Base-by-base conservation (phyloP, 92 coral and sea anemone genomes). In the Epizoanthus ramosus region DNA sequence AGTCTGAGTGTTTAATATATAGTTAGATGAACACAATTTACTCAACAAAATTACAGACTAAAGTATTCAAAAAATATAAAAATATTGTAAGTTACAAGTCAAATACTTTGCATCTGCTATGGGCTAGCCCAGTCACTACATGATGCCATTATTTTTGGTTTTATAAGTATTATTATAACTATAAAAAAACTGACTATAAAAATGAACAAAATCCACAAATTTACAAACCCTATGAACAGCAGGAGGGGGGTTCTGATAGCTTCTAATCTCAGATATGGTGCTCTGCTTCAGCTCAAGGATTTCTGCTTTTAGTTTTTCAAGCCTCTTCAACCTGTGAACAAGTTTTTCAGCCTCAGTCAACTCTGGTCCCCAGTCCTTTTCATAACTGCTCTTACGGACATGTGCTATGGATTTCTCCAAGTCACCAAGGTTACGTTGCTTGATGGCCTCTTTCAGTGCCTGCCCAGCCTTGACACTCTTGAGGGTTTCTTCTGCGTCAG, bases 261-360 rank as follows among this genome's bases (percentile, higher is more conserved):
- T 93, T 58, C 99, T 88, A 64, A 96, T 96, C 83, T 96, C 99
- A 22, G 97, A 92, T 53, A 96, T 96, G 12, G 94, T 95, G 88
- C 99, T 96, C 79, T 96, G 99, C 71, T 96, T 96, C 1, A 96
- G 90, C 79, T 96, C 99, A 53, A 96, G 88, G 50, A 96, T 96
- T 79, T 96, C 99, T 33, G 97, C 93, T 53, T 92, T 89, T 45
- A 96, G 82, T 81, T 85, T 92, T 80, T 96, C 99, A 68, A 96
- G 98, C 43, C 98, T 89, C 63, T 91, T 85, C 80, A 96, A 84
- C 59, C 99, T 74, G 68, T 88, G 89, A 0, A 97, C 98, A 25
- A 96, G 84, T 81, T 88, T 89, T 79, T 96, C 99, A 80, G 93
- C 99, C 63, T 96, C 99, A 35, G 89, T 92, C 24, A 96, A 88